These are phyloP conservation scores for Xyrichtys novacula DNA, from an alignment of 2,797 vertebrate genomes.

Conservation along the genomic window DNA sequence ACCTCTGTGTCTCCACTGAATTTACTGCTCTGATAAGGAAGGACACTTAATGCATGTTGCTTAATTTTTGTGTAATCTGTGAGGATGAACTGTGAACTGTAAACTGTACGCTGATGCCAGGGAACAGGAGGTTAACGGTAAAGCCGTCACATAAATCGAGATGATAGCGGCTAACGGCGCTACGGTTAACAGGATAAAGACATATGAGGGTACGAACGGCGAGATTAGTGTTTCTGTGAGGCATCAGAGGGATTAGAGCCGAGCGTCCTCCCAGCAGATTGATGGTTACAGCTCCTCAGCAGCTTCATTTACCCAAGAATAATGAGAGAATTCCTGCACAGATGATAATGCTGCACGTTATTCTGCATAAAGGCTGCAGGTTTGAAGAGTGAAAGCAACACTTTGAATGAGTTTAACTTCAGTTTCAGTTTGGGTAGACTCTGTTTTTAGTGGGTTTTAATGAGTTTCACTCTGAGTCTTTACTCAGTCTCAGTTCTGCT, in stretches of 20 bases:
- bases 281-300: background rate
- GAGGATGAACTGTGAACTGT: background rate
- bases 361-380: no score
- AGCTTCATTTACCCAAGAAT: background rate
- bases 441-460: background rate
- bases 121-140: slow-evolving; percentile 23
- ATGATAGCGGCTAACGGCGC: slow-evolving; percentile 1
- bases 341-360: background rate
- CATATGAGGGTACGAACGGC: background rate
- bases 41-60: slow-evolving; percentile 36
- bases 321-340: background rate
- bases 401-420: background rate
- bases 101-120: background rate
- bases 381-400: no score
- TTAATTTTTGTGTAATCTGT: slow-evolving; percentile 46
- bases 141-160: slow-evolving; percentile 40
- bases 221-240: background rate
- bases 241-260: slow-evolving; percentile 35
- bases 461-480: slow-evolving; percentile 35
- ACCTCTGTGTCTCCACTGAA: slow-evolving; percentile 30
- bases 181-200: slow-evolving; percentile 14
- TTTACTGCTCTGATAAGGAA: slow-evolving; percentile 54
- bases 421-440: background rate
- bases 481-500: slow-evolving; percentile 37
- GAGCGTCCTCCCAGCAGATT: slow-evolving; percentile 32